Base-by-base conservation (phyloP, 2,797 vertebrate genomes). In the Cirrhinus mrigala region DNA sequence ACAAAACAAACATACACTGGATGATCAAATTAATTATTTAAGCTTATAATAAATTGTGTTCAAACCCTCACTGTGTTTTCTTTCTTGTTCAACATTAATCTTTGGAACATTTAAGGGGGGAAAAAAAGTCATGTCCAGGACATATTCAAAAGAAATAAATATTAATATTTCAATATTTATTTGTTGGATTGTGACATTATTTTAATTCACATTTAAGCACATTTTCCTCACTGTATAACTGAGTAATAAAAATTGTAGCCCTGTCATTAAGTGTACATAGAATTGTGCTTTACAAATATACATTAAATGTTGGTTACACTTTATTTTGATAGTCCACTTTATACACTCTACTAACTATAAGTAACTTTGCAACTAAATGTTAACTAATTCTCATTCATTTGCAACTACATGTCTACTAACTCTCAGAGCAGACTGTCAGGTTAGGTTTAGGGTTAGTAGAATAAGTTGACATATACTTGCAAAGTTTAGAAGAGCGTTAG, bases 11-110 rank as follows among this genome's bases (percentile, higher is more conserved):
- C 96, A 97, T 95, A 97, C 97, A 98, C 97, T 98, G 97, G 97
- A 98, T 97, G 97, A 98, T 96, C 96, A 96, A 97, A 97, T 95
- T 96, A 93, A 97, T 98, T 97, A 99, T 99, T 99, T 98, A 99
- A 99, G 95, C 97, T 97, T 96, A 97, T 97, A 99, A 99, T 99
- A 99, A 99, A 99, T 96, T 96, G 97, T 98, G 97, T 98, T 98
- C 95, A 97, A 98, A 97, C 94, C 95, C 89, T 88, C 75, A 29
- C 56, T 73, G 82, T 29, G 50, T 84, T 37, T 85, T 62, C 16
- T 56, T 69, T 64, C 33, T 48, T 84, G 10, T 62, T 60, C 29
- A 58, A 4, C 4, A 16, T 18, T 16, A 58, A 78, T 37, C 20
- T 60, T 18, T 78, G 29, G 3, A 27, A 24, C 1, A 0, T 60